These are phyloP conservation scores for Junonia oenone DNA, from an alignment of 2,888 invertebrate species.

Conservation along the genomic window DNA sequence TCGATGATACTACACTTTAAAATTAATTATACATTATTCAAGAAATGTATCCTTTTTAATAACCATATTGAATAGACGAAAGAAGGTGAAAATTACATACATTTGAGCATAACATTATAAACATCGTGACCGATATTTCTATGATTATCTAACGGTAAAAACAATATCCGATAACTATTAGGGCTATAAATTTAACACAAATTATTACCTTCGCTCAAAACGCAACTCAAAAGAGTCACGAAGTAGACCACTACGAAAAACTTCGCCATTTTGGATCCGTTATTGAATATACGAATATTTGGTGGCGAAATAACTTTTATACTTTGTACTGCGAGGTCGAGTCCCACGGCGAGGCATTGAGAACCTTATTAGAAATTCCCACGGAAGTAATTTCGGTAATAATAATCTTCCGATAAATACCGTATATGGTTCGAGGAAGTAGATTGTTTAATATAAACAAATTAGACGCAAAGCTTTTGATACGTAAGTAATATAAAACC, in stretches of 20 bases:
- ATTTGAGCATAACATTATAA: background rate
- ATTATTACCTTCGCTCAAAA: conserved; percentile 57
- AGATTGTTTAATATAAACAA: conserved; percentile 12
- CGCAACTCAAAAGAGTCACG: conserved; percentile 34
- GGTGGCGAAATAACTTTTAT: conserved; percentile 58
- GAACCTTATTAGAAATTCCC: conserved; percentile 20
- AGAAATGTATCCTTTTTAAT: background rate
- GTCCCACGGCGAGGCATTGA: conserved; percentile 46
- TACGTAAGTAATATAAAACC: too few relatives aligned
- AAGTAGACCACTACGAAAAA: conserved; percentile 16
- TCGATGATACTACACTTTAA: too few relatives aligned
- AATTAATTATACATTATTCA: too few relatives aligned
- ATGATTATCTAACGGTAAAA: conserved; percentile 25
- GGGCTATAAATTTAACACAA: conserved; percentile 33
- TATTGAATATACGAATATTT: conserved; percentile 47
- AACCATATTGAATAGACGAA: background rate
- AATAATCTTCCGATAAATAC: conserved; percentile 14
- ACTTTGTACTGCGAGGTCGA: conserved; percentile 59
- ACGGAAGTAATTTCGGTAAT: conserved; percentile 19
- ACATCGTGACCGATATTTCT: background rate
- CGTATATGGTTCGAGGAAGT: conserved; percentile 21
- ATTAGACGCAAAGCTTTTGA: background rate
- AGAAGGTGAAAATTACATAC: background rate
- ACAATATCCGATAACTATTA: background rate
- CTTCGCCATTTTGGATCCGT: conserved; percentile 48